Evolutionary conservation across 2,888 invertebrate species (phyloP), one percentile per base, ranked within the genome.

Genomic region (Ophioninae sp.): DNA sequence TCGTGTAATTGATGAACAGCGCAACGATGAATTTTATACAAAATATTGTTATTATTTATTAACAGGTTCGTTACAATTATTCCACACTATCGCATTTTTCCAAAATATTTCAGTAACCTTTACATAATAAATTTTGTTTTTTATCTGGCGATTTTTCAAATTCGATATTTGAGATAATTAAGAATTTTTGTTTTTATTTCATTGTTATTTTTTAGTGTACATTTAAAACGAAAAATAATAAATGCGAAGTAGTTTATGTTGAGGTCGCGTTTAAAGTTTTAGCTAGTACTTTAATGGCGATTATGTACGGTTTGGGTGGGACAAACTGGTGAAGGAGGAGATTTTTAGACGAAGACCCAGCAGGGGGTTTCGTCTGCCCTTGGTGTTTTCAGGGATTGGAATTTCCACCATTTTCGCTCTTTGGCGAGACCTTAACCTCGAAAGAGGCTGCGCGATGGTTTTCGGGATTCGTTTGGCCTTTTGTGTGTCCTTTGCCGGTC

Each of bases 271-370:
- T 6, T 23, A 50, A 23, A 7, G 50, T 17, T 17, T 50, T 17
- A 23, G 50, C 41, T 20, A 39, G 20, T 21, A 17, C 50, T 17
- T 68, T 0, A 17, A 30, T 23, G n/a, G 59, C 61, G 59, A 82
- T 72, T 75, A 79, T 65, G 72, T 75, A 65, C 75, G 75, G 75
- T 82, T 23, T 20, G 20, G 59, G 20, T 81, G 82, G 77, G 79
- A 70, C 78, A 79, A 85, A 84, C 65, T 41, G 83, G 76, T 79
- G 81, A 74, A 81, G 81, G 72, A 56, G 21, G 73, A 61, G 75
- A 56, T 80, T 30, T 21, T 68, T 73, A 20, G 80, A 73, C 57
- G 61, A 61, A 62, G 59, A 70, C 62, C 20, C 75, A 79, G 77
- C 65, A 70, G 59, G 78, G 79, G 82, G 6, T 56, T 70, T 85